phyloP scores from a whole-genome alignment of 2,888 invertebrate species.

The Eilema caniola region DNA sequence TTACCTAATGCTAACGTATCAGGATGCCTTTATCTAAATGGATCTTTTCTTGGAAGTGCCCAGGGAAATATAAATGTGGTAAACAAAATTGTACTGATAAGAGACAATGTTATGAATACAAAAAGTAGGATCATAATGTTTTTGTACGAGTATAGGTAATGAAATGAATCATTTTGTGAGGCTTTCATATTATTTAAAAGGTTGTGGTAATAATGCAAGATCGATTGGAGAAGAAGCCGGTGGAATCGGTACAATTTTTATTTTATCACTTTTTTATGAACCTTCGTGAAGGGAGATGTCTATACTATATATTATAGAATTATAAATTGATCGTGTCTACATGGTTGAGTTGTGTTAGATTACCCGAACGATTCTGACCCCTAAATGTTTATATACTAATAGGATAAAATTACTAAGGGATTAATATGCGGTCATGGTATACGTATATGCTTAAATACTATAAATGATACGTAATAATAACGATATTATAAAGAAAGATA shows the following conservation, averaged over 20 bases:
- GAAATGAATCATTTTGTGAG: slow-evolving; percentile 2
- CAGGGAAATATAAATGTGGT: slow-evolving; percentile 26
- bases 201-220: not conserved
- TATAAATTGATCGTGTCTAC: no score
- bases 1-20: not conserved
- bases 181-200: not conserved
- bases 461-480: no score
- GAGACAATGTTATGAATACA: slow-evolving; percentile 21
- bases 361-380: no score
- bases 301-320: no score
- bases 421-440: no score
- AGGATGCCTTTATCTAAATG: slow-evolving; percentile 19
- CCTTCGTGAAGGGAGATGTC: not conserved
- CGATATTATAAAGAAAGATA: no score
- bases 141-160: slow-evolving; percentile 6
- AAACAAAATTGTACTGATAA: slow-evolving; percentile 21
- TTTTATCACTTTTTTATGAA: slow-evolving; percentile 1
- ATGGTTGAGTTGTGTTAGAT: no score
- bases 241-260: not conserved
- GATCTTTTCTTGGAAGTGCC: slow-evolving; percentile 26
- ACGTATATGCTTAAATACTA: no score
- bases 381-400: no score
- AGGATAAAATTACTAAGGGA: no score
- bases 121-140: slow-evolving; percentile 3
- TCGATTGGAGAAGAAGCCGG: not conserved